Base-by-base conservation (phyloP, 2,888 invertebrate species). In the Cryptocheilus praepositus region DNA sequence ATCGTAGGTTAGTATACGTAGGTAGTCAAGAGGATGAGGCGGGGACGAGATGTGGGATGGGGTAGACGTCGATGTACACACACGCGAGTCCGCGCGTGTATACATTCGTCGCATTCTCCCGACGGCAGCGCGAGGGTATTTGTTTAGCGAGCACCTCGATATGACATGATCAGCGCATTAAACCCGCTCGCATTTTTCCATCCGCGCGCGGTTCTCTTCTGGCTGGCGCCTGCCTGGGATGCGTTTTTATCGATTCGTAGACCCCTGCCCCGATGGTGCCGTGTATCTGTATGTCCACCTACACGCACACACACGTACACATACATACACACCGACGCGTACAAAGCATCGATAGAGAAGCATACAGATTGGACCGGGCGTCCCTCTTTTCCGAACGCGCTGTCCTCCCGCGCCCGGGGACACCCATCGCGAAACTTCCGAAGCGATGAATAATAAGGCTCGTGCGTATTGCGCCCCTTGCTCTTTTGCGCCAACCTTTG, bases 161-260 rank as follows among this genome's bases (percentile, higher is more conserved):
- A 85, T 85, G 87, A 88, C 88, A 86, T 87, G 88, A 88, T 88
- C 88, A 86, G 87, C 87, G 86, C 87, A 88, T 88, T 88, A 88
- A 87, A 87, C 86, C 85, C 79, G 81, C 83, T 82, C 83, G 82
- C 83, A 82, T 84, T 86, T 88, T 86, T 86, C 85, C 85, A 82
- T 81, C 82, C 83, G 81, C 79, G 73, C 76, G 63, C 67, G 67
- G 55, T 69, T 77, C 71, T 81, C 77, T 77, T 77, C 79, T 77
- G 85, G 83, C 85, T 83, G 86, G 86, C 87, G 86, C 87, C 87
- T 86, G 85, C 83, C 87, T 88, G 88, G 88, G 88, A 88, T 88
- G 88, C 88, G 88, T 88, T 88, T 88, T 88, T 88, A 88, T 88
- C 88, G 88, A 88, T 88, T 88, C 85, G 88, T 85, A 86, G 85